Conservation (phyloP, 2,888 invertebrate species). For the Mythimna loreyi region DNA sequence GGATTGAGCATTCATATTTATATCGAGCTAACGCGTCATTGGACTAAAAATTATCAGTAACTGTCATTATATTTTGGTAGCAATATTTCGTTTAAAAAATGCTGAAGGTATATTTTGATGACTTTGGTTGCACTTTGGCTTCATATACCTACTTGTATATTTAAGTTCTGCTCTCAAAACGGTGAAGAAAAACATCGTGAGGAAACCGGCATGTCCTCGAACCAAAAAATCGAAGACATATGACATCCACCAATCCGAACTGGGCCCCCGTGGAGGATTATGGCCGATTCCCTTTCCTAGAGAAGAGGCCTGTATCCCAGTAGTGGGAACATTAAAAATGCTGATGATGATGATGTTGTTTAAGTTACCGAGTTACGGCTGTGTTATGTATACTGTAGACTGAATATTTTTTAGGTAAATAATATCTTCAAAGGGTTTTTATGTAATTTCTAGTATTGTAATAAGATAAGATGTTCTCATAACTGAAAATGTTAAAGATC, state of each 20-base stretch:
- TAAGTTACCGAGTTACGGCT: not conserved
- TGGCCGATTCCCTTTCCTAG: too few relatives aligned
- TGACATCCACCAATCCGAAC: too few relatives aligned
- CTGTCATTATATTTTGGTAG: not conserved
- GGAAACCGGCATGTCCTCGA: too few relatives aligned
- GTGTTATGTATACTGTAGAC: not conserved
- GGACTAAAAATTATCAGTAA: not conserved
- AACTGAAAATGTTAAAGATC: not conserved
- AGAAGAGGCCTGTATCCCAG: too few relatives aligned
- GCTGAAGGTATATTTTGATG: not conserved
- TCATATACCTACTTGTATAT: too few relatives aligned
- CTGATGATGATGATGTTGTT: too few relatives aligned
- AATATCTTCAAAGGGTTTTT: not conserved
- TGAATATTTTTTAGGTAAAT: not conserved
- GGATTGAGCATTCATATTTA: slow-evolving; percentile 2
- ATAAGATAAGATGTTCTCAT: slow-evolving; percentile 3
- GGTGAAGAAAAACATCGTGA: too few relatives aligned
- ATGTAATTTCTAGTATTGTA: not conserved
- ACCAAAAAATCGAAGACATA: too few relatives aligned
- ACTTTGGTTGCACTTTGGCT: not conserved
- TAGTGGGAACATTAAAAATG: too few relatives aligned
- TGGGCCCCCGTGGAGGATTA: too few relatives aligned
- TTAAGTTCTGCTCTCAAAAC: too few relatives aligned
- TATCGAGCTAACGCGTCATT: slow-evolving; percentile 5
- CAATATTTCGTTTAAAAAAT: not conserved